These are phyloP conservation scores for Chaitophorus viminalis DNA, from an alignment of 2,888 invertebrate species.

Conservation along the genomic window DNA sequence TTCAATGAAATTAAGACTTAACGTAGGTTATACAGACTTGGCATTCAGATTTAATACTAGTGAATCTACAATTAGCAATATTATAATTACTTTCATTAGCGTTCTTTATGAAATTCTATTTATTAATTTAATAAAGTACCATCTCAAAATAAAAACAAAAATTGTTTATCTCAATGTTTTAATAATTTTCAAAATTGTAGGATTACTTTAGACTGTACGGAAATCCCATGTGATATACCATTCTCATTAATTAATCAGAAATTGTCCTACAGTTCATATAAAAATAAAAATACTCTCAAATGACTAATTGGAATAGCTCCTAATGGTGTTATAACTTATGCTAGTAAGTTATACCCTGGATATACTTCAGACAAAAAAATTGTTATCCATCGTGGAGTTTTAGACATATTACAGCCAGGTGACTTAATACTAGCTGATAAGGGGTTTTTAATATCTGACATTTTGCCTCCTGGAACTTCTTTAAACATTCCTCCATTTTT, in stretches of 20 bases:
- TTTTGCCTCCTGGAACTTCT: constrained; percentile 41
- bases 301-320: constrained; percentile 65
- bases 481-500: constrained; percentile 56
- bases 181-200: constrained; percentile 17
- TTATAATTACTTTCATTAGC: constrained; percentile 46
- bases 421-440: constrained; percentile 62
- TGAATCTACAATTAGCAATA: constrained; percentile 39
- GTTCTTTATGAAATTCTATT: constrained; percentile 28
- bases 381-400: constrained; percentile 27
- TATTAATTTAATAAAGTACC: constrained; percentile 6
- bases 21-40: constrained; percentile 36
- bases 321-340: constrained; percentile 65
- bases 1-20: constrained; percentile 44
- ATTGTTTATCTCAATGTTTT: constrained; percentile 4
- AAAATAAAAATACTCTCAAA: constrained; percentile 65
- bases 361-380: constrained; percentile 63
- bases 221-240: constrained; percentile 53
- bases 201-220: not conserved
- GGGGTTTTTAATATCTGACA: constrained; percentile 60
- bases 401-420: constrained; percentile 37
- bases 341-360: constrained; percentile 65
- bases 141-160: not conserved
- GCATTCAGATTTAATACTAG: constrained; percentile 36
- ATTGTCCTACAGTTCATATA: constrained; percentile 64
- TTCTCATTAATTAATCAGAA: constrained; percentile 62